A percentile compares a stretch with the other conserved stretches of the same genome.
phyloP scores from a whole-genome alignment of 2,113 vertebrate species.

The Sceloporus tristichus region DNA sequence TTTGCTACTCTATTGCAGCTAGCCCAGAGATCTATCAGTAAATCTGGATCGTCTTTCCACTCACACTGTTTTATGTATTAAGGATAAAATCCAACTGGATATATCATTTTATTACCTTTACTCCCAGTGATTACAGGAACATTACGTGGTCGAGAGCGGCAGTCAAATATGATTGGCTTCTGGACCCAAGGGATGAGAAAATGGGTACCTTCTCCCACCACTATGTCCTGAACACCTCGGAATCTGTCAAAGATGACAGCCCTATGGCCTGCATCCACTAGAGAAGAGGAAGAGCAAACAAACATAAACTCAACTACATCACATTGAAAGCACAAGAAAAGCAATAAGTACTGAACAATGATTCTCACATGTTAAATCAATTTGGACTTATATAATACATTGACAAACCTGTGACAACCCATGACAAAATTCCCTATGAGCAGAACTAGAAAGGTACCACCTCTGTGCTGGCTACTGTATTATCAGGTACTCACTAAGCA shows the following conservation, averaged over 20 bases:
- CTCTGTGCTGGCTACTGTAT: not conserved
- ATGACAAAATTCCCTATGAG: not conserved
- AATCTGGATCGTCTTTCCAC: too few relatives aligned
- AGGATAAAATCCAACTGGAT: not conserved
- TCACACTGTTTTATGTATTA: not conserved
- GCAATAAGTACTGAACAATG: not conserved
- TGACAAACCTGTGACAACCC: not conserved
- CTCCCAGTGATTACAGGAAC: conserved; percentile 96
- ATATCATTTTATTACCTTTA: conserved; percentile 84
- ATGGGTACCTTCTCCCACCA: conserved; percentile 94
- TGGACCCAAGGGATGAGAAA: conserved; percentile 98
- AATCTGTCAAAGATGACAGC: conserved; percentile 97
- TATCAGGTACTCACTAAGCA: not conserved
- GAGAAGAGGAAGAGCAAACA: not conserved
- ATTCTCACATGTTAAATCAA: not conserved
- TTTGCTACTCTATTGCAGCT: not conserved
- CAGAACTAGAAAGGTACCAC: not conserved
- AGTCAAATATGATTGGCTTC: conserved; percentile 96
- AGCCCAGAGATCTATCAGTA: not conserved
- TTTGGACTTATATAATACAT: not conserved
- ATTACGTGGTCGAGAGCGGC: conserved; percentile 95
- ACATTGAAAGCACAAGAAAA: not conserved
- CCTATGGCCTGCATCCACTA: conserved; percentile 95
- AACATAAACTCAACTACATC: not conserved
- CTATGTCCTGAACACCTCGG: conserved; percentile 88